phyloP scores from a whole-genome alignment of 2,888 invertebrate species.

The Bruchidius siliquastri region DNA sequence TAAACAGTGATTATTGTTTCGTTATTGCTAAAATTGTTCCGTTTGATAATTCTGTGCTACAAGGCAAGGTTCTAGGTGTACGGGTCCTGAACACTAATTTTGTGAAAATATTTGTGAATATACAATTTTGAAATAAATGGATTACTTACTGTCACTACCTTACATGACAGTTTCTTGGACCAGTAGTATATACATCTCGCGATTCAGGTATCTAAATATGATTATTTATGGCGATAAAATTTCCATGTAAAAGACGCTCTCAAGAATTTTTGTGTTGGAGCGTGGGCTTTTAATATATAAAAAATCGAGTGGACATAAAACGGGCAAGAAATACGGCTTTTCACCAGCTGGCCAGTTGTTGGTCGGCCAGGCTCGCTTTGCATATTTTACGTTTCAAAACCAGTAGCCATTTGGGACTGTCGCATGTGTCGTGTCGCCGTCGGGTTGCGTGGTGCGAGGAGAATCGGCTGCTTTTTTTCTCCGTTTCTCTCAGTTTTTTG shows the following conservation, averaged over 20 bases:
- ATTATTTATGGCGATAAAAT: constrained; percentile 8
- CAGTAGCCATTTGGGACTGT: neutral
- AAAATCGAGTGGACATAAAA: constrained; percentile 1
- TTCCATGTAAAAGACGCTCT: constrained; percentile 5
- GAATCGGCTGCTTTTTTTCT: neutral
- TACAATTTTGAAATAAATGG: too few relatives aligned
- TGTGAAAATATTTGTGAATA: too few relatives aligned
- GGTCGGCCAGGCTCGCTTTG: neutral
- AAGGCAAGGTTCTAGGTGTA: too few relatives aligned
- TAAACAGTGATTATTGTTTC: too few relatives aligned
- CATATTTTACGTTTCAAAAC: neutral
- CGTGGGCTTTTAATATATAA: neutral
- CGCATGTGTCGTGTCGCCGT: neutral
- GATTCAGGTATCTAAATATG: constrained; percentile 3
- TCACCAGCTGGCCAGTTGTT: neutral
- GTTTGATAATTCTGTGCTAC: too few relatives aligned
- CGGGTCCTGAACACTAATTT: too few relatives aligned
- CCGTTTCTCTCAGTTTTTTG: neutral
- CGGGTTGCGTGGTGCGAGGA: neutral
- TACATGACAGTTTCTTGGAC: neutral
- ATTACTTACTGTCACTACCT: too few relatives aligned
- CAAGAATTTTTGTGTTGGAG: neutral
- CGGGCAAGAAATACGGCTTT: constrained; percentile 3
- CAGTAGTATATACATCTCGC: neutral
- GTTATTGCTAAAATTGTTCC: too few relatives aligned